A percentile compares a stretch with the other conserved stretches of the same genome.
Evolutionary conservation across 2,888 invertebrate genomes (phyloP).

Genomic region (Drosophila stalkeri): DNA sequence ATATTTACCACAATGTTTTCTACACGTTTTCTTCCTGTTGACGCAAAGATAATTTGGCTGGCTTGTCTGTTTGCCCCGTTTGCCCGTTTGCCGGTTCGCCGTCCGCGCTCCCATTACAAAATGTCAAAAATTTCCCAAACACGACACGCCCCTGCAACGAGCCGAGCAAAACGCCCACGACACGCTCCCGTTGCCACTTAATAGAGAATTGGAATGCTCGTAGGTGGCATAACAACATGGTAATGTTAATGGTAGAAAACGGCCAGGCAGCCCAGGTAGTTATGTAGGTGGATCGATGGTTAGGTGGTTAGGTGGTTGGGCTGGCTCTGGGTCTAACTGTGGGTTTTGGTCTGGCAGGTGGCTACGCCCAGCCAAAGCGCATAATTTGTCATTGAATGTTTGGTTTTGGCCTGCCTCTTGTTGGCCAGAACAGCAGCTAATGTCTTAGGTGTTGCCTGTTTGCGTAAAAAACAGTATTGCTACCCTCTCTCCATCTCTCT

Average conservation of each 20-base stretch:
- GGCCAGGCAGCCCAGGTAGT: constrained; percentile 47
- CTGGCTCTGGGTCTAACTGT: constrained; percentile 3
- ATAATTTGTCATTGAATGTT: constrained; percentile 83
- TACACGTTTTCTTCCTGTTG: constrained; percentile 70
- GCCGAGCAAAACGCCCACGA: constrained; percentile 68
- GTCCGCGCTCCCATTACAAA: constrained; percentile 67
- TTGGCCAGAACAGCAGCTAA: constrained; percentile 49
- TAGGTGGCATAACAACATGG: constrained; percentile 73
- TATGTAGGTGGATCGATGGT: constrained; percentile 37
- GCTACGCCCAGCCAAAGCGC: constrained; percentile 67
- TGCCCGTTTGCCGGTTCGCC: neutral
- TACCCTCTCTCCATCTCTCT: constrained; percentile 31
- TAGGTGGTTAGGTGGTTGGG: constrained; percentile 17
- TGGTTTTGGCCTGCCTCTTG: constrained; percentile 52
- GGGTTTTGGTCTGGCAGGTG: constrained; percentile 35
- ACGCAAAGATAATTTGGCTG: constrained; percentile 76
- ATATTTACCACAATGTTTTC: constrained; percentile 46
- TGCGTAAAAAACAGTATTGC: constrained; percentile 52
- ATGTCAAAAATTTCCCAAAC: constrained; percentile 70
- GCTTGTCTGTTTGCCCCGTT: constrained; percentile 52
- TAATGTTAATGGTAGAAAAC: constrained; percentile 48
- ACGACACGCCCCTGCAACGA: constrained; percentile 51
- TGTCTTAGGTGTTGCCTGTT: constrained; percentile 74
- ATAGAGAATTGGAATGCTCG: constrained; percentile 50
- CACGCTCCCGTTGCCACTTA: constrained; percentile 52